Percentiles rank a stretch among this genome's conserved stretches.
phyloP scores from a whole-genome alignment of 2,888 invertebrate species.

The Thereva nobilitata region DNA sequence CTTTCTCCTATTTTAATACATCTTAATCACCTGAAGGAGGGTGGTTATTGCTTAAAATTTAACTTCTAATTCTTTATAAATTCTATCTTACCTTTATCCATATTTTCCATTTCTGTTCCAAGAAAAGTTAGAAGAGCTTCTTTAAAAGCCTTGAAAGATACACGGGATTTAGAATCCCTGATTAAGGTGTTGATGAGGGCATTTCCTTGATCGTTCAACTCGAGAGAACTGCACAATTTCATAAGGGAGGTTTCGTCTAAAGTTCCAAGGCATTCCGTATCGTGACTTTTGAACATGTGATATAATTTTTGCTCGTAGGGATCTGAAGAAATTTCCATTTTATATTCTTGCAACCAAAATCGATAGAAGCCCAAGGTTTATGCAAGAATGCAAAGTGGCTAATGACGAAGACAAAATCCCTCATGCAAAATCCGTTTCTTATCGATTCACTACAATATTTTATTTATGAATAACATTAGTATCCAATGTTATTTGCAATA shows the following conservation, averaged over 20 bases:
- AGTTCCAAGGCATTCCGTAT: conserved; percentile 70
- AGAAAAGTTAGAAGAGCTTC: conserved; percentile 74
- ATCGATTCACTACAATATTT: too few relatives aligned
- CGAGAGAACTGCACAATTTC: conserved; percentile 74
- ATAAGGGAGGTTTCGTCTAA: conserved; percentile 69
- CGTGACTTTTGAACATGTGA: conserved; percentile 79
- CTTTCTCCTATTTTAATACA: not conserved
- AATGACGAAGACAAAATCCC: conserved; percentile 3
- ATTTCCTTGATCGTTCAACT: conserved; percentile 73
- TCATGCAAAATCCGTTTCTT: conserved; percentile 1
- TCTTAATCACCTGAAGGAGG: too few relatives aligned
- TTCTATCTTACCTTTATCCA: conserved; percentile 34
- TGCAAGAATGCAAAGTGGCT: not conserved
- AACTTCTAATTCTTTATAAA: not conserved
- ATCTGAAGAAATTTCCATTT: conserved; percentile 60
- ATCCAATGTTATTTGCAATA: too few relatives aligned
- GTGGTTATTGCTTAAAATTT: too few relatives aligned
- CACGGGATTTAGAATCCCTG: conserved; percentile 53
- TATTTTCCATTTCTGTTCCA: conserved; percentile 60
- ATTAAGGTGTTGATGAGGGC: conserved; percentile 66
- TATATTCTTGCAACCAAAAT: conserved; percentile 14
- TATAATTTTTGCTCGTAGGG: conserved; percentile 82
- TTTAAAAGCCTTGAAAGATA: conserved; percentile 75
- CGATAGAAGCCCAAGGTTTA: conserved; percentile 15
- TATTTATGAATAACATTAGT: too few relatives aligned